These are phyloP conservation scores for Brachylomia viminalis DNA, from an alignment of 2,888 invertebrate species.

Conservation along the genomic window DNA sequence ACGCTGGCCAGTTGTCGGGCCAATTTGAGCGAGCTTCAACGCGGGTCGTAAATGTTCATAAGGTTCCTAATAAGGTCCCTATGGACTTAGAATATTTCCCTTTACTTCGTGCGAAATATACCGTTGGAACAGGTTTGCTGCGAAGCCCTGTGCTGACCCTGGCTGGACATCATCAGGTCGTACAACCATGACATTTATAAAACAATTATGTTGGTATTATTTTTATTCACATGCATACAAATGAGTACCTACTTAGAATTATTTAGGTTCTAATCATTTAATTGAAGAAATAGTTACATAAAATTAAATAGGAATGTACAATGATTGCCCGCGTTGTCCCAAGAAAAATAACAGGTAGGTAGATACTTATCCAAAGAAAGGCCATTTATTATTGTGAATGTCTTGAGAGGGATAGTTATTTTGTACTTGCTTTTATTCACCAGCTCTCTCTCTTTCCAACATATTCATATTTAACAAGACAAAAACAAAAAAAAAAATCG, in stretches of 20 bases:
- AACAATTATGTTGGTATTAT: background rate
- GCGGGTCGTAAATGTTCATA: too few species aligned
- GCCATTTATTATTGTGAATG: background rate
- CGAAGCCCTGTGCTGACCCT: too few species aligned
- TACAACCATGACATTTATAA: too few species aligned
- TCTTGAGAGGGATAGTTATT: background rate
- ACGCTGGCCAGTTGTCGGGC: too few species aligned
- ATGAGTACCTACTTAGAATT: conserved; percentile 14
- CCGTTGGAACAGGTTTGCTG: too few species aligned
- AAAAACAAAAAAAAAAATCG: too few species aligned
- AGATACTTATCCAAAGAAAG: background rate
- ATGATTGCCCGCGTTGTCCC: background rate
- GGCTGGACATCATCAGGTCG: too few species aligned
- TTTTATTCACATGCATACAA: conserved; percentile 7
- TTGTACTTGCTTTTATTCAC: background rate
- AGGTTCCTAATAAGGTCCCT: too few species aligned
- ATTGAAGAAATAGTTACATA: background rate
- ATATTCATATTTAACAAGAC: background rate
- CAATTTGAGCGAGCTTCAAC: too few species aligned
- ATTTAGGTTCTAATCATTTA: conserved; percentile 10
- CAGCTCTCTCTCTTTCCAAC: background rate
- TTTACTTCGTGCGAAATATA: too few species aligned
- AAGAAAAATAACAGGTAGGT: background rate
- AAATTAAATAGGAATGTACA: conserved; percentile 7
- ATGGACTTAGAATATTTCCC: too few species aligned